Percentiles rank a stretch among this genome's conserved stretches.
phyloP scores from a whole-genome alignment of 2,113 vertebrate species.

The Gnathonemus longibarbis region DNA sequence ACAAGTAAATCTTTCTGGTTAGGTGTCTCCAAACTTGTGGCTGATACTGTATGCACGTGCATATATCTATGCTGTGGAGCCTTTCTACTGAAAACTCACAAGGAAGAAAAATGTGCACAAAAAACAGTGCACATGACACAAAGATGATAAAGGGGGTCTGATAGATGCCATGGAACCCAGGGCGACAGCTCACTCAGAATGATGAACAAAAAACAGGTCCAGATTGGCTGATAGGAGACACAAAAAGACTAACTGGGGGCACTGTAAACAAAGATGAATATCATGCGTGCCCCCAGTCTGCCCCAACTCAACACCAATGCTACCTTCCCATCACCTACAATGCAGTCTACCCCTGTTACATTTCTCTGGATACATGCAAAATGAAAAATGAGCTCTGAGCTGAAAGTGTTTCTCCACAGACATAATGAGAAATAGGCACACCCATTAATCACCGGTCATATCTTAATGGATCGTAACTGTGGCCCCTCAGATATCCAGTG shows the following conservation, averaged over 20 bases:
- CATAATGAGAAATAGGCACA: constrained; percentile 34
- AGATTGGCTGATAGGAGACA: background rate
- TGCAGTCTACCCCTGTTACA: constrained; percentile 18
- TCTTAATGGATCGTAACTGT: constrained; percentile 40
- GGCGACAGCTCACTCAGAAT: background rate
- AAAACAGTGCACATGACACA: background rate
- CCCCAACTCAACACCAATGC: background rate
- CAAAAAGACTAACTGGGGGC: background rate
- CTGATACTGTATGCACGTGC: background rate
- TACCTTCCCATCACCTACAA: background rate
- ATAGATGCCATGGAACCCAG: background rate
- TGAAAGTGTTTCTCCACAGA: constrained; percentile 42
- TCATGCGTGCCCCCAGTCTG: background rate
- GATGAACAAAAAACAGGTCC: background rate
- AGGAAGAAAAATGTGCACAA: background rate
- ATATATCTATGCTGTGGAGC: background rate
- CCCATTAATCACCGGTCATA: constrained; percentile 49
- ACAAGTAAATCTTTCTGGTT: background rate
- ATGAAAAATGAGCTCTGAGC: constrained; percentile 46
- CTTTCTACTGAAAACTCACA: background rate
- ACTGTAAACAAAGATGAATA: background rate
- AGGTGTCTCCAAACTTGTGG: background rate
- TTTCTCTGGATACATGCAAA: constrained; percentile 37
- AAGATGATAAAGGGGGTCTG: background rate
- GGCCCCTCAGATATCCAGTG: constrained; percentile 23